phyloP scores from a whole-genome alignment of 2,113 vertebrate species.

The Parus major region DNA sequence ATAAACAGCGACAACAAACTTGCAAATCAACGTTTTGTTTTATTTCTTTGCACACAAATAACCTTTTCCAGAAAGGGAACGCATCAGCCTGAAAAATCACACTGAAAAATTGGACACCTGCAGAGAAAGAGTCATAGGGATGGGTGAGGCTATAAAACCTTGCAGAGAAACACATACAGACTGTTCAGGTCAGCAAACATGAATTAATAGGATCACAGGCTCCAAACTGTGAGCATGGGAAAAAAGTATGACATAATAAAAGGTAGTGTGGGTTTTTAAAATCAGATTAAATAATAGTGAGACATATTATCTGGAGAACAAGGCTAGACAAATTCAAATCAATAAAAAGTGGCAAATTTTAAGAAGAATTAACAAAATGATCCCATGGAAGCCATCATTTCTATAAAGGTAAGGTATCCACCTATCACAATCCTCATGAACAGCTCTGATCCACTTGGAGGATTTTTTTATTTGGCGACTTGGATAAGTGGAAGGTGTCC shows the following conservation, averaged over 20 bases:
- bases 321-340: background rate
- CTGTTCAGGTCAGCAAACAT: background rate
- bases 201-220: background rate
- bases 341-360: background rate
- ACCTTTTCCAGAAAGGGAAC: background rate
- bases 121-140: background rate
- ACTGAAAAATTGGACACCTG: background rate
- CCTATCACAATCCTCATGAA: background rate
- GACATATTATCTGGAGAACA: background rate
- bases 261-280: accelerated
- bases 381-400: background rate
- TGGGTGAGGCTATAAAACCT: background rate
- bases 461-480: background rate
- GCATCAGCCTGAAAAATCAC: background rate
- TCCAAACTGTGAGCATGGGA: background rate
- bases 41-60: background rate
- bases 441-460: background rate
- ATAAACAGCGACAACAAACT: background rate
- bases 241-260: background rate
- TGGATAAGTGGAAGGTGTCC: background rate
- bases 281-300: background rate
- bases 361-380: background rate
- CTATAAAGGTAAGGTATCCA: background rate
- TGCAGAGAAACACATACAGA: background rate
- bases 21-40: background rate